A percentile compares a stretch with the other conserved stretches of the same genome.
Evolutionary conservation across 2,113 vertebrate species (phyloP).

Genomic region (Corydoras sp.): DNA sequence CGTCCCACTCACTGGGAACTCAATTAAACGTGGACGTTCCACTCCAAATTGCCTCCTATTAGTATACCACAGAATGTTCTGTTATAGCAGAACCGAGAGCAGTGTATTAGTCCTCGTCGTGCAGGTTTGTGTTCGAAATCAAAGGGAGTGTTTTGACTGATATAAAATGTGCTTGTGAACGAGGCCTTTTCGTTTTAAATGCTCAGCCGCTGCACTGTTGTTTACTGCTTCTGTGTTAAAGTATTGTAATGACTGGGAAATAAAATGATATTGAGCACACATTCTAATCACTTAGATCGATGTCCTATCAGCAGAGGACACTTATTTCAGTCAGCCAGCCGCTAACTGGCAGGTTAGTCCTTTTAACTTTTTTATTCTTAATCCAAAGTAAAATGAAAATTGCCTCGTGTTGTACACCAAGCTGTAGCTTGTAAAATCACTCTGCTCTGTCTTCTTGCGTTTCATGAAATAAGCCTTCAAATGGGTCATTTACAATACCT

Average conservation of each 20-base stretch:
- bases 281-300: slow-evolving; percentile 96
- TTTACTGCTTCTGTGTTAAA: slow-evolving; percentile 53
- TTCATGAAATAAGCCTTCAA: slow-evolving; percentile 4
- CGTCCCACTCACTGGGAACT: too few relatives aligned
- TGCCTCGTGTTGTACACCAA: too few relatives aligned
- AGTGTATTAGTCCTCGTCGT: too few relatives aligned
- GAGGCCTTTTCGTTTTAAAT: not conserved
- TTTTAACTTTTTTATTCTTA: slow-evolving; percentile 22
- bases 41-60: too few relatives aligned
- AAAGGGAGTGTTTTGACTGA: not conserved
- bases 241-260: slow-evolving; percentile 85
- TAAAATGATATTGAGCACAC: slow-evolving; percentile 90
- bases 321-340: slow-evolving; percentile 93
- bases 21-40: too few relatives aligned
- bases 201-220: not conserved
- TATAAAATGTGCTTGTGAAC: not conserved
- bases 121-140: too few relatives aligned
- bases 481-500: not conserved
- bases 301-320: slow-evolving; percentile 89
- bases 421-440: too few relatives aligned
- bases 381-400: too few relatives aligned
- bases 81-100: too few relatives aligned
- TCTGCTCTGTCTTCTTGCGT: not conserved
- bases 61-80: too few relatives aligned
- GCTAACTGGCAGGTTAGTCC: slow-evolving; percentile 73